phyloP scores from a whole-genome alignment of 2,888 invertebrate species.

The Diarsia dahlii region DNA sequence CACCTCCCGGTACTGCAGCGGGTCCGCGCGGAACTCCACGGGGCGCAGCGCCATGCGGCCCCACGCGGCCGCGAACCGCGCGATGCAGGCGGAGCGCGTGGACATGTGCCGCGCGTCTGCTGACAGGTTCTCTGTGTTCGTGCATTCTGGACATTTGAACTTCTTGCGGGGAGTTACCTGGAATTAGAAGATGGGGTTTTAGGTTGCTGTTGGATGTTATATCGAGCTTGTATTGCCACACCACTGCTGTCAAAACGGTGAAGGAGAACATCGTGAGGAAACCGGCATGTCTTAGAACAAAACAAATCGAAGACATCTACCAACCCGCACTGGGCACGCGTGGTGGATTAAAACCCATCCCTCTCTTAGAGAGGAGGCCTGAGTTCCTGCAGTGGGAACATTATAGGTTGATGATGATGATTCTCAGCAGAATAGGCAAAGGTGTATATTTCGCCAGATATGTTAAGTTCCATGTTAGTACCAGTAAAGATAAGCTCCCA shows the following conservation, averaged over 20 bases:
- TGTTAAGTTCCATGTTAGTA: background rate
- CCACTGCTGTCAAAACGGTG: too few species aligned
- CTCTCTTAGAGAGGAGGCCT: too few species aligned
- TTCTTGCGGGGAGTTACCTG: conserved; percentile 98
- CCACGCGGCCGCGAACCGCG: conserved; percentile 94
- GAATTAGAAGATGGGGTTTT: conserved; percentile 48
- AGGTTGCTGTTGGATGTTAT: background rate
- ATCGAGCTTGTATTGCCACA: too few species aligned
- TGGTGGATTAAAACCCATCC: too few species aligned
- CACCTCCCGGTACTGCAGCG: conserved; percentile 96
- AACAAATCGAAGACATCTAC: too few species aligned
- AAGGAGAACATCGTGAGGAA: too few species aligned
- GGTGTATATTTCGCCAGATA: background rate
- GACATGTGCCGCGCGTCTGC: conserved; percentile 98
- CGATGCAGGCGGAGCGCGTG: conserved; percentile 97
- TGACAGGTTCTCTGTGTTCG: conserved; percentile 98
- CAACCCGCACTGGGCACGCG: too few species aligned
- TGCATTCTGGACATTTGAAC: conserved; percentile 99
- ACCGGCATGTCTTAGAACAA: too few species aligned
- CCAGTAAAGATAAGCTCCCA: background rate
- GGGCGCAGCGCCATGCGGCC: conserved; percentile 96
- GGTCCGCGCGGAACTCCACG: conserved; percentile 98
- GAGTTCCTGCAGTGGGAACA: too few species aligned
- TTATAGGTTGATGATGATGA: too few species aligned
- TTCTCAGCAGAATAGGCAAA: background rate